Percentiles rank a stretch among this genome's conserved stretches.
Evolutionary conservation across 2,797 vertebrate genomes (phyloP).

Genomic region (Alosa sapidissima): DNA sequence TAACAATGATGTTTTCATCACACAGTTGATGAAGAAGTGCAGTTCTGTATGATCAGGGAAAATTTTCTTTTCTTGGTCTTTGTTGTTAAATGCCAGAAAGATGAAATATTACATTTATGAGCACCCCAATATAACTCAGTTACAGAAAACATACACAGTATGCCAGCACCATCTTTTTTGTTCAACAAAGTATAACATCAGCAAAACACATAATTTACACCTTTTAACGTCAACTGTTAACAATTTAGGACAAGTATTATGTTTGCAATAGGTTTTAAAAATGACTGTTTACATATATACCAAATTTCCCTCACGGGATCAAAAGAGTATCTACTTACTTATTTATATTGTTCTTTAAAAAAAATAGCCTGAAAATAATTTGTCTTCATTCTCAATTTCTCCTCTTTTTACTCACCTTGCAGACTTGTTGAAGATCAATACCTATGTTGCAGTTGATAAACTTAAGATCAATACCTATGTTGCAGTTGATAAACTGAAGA

Average conservation of each 20-base stretch:
- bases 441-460: no score
- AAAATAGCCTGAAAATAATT: not conserved
- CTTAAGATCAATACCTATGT: no score
- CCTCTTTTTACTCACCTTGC: not conserved
- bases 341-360: not conserved
- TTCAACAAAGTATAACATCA: not conserved
- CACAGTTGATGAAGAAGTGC: not conserved
- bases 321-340: no score
- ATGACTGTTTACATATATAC: not conserved
- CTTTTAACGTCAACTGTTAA: not conserved
- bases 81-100: not conserved
- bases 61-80: not conserved
- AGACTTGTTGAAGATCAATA: not conserved
- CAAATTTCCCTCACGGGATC: no score
- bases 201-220: not conserved
- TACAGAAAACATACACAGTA: no score
- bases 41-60: not conserved
- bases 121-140: not conserved
- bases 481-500: no score
- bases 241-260: not conserved
- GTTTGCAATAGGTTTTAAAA: not conserved
- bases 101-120: not conserved
- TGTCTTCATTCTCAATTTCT: not conserved
- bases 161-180: not conserved
- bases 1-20: not conserved